These are phyloP conservation scores for Nymphalis c-album DNA, from an alignment of 2,888 invertebrate species.

Conservation along the genomic window DNA sequence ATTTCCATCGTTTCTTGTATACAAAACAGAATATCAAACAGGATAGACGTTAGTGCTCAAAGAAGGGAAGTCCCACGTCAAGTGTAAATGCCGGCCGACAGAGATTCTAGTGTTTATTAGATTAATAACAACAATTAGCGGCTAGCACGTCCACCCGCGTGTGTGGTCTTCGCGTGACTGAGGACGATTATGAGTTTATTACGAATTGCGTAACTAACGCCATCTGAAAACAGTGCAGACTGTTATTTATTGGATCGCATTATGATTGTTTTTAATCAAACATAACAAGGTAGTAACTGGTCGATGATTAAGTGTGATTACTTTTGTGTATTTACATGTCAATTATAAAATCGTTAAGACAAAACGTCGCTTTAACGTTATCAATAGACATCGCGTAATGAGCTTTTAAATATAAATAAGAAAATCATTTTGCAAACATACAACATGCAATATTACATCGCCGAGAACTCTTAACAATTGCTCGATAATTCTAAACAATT, in stretches of 20 bases:
- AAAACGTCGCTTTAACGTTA: not conserved
- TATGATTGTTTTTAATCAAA: slow-evolving; percentile 24
- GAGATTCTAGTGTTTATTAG: slow-evolving; percentile 53
- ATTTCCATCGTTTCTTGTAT: not conserved
- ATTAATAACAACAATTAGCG: slow-evolving; percentile 59
- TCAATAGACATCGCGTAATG: not conserved
- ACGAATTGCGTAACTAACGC: slow-evolving; percentile 52
- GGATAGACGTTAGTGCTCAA: slow-evolving; percentile 14
- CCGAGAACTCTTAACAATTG: too few relatives aligned
- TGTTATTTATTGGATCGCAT: slow-evolving; percentile 22
- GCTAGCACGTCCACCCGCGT: slow-evolving; percentile 56
- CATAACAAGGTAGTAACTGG: slow-evolving; percentile 11
- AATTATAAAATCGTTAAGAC: slow-evolving; percentile 11
- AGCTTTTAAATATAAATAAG: not conserved
- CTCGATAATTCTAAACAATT: too few relatives aligned
- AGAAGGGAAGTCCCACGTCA: slow-evolving; percentile 42
- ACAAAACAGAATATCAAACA: slow-evolving; percentile 7
- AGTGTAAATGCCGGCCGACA: slow-evolving; percentile 33
- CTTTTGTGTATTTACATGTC: slow-evolving; percentile 1
- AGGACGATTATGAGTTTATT: slow-evolving; percentile 56
- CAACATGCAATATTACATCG: not conserved
- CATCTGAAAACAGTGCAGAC: slow-evolving; percentile 26
- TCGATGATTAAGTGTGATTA: slow-evolving; percentile 10
- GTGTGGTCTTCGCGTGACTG: slow-evolving; percentile 76
- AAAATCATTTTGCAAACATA: slow-evolving; percentile 1